Evolutionary conservation across 2,888 invertebrate genomes (phyloP), one percentile per base, ranked within the genome.

Genomic region (Sinelater perroti): DNA sequence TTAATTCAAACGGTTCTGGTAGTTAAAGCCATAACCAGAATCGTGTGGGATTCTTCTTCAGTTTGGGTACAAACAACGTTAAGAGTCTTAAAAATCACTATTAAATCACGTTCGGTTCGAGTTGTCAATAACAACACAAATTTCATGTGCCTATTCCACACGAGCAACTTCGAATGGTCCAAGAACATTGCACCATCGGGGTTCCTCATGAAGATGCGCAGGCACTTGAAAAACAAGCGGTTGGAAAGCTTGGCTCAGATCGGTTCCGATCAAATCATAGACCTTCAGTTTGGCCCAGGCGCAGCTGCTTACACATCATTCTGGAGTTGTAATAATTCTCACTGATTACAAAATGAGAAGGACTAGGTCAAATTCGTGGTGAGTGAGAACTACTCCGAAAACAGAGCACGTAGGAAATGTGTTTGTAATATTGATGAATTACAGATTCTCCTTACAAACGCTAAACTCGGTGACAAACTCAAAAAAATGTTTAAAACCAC

Each of bases 121-220:
- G 98, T 99, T 76, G 90, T 99, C 67, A 97, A 99, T 79, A 91
- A 90, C 77, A 95, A 93, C 75, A 96, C 97, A 0, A 99, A 98
- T 78, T 84, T 99, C 33, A 91, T 99, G 64, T 88, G 90, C 40
- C 80, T 94, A 26, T 89, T 99, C 58, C 99, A 99, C 74, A 89
- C 89, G 3, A 99, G 99, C 7, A 90, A 86, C 28, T 99, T 95
- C 80, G 97, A 98, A 75, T 99, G 99, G 98, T 97, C 98, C 0
- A 99, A 99, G 80, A 96, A 95, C 83, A 85, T 89, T 30, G 92
- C 91, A 3, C 97, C 95, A 0, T 96, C 95, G 0, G 95, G 96
- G 1, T 98, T 98, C 75, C 92, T 95, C 62, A 99, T 99, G 98
- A 99, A 99, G 91, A 82, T 99, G 75, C 83, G 99, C 46, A 99